phyloP scores from a whole-genome alignment of 2,888 invertebrate species.

The Xanthia icteritia region DNA sequence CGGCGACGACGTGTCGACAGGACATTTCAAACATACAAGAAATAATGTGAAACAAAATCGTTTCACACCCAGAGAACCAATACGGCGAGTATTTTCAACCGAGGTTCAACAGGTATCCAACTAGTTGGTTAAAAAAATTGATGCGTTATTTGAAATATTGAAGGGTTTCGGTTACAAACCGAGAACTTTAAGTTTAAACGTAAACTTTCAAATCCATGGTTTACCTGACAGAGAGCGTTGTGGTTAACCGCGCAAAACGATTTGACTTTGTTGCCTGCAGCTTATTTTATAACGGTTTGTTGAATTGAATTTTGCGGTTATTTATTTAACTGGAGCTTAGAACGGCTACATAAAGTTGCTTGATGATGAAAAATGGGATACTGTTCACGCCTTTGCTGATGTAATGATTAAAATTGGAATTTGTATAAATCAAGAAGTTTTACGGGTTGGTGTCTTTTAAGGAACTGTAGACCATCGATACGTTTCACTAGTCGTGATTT shows the following conservation, averaged over 20 bases:
- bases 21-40: slow-evolving; percentile 67
- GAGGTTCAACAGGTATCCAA: slow-evolving; percentile 82
- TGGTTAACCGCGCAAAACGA: slow-evolving; percentile 89
- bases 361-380: slow-evolving; percentile 66
- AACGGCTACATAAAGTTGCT: slow-evolving; percentile 72
- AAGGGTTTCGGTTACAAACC: slow-evolving; percentile 78
- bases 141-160: slow-evolving; percentile 80
- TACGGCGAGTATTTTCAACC: slow-evolving; percentile 63
- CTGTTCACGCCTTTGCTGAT: slow-evolving; percentile 51
- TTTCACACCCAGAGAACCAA: slow-evolving; percentile 68
- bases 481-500: slow-evolving; percentile 10
- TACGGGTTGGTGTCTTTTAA: slow-evolving; percentile 13
- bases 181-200: slow-evolving; percentile 79
- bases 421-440: slow-evolving; percentile 52
- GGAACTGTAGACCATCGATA: neutral
- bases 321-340: slow-evolving; percentile 87
- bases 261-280: slow-evolving; percentile 88
- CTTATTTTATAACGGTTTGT: slow-evolving; percentile 90
- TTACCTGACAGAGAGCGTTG: slow-evolving; percentile 86
- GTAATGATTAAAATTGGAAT: slow-evolving; percentile 57
- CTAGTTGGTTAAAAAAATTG: slow-evolving; percentile 74
- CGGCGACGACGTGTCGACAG: slow-evolving; percentile 62
- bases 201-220: slow-evolving; percentile 87
- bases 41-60: slow-evolving; percentile 73
- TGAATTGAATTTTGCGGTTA: slow-evolving; percentile 90